Conservation (phyloP, 1,140 invertebrate genomes). For the Trichonephila clavipes region DNA sequence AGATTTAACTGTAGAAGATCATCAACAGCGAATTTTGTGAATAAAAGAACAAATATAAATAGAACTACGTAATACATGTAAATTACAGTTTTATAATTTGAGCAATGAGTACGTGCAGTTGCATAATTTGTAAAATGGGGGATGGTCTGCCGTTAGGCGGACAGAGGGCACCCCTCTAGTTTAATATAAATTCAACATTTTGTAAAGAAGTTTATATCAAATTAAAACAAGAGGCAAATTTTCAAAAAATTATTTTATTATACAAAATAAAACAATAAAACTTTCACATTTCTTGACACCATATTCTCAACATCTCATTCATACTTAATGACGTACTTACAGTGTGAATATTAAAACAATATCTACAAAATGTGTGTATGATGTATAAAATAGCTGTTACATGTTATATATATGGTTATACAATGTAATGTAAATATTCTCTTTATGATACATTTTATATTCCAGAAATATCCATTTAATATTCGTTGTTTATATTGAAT, state of each 20-base stretch:
- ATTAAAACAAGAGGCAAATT: background rate
- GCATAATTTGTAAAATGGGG: too few species aligned
- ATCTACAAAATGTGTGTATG: constrained; percentile 4
- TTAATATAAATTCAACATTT: background rate
- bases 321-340: background rate
- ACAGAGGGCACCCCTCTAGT: too few species aligned
- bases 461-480: background rate
- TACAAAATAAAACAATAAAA: background rate
- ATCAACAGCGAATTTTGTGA: too few species aligned
- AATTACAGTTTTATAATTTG: too few species aligned
- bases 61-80: too few species aligned
- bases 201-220: background rate
- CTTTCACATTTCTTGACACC: background rate
- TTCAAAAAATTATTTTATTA: background rate
- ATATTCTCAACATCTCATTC: background rate
- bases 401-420: background rate
- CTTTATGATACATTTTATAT: background rate
- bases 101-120: too few species aligned
- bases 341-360: constrained; percentile 5
- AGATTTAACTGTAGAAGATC: too few species aligned
- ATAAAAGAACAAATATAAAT: too few species aligned
- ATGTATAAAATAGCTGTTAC: background rate
- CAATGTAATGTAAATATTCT: background rate
- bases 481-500: background rate
- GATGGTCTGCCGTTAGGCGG: too few species aligned